Base-by-base conservation (phyloP, 2,113 vertebrate species). In the Saimiri boliviensis region DNA sequence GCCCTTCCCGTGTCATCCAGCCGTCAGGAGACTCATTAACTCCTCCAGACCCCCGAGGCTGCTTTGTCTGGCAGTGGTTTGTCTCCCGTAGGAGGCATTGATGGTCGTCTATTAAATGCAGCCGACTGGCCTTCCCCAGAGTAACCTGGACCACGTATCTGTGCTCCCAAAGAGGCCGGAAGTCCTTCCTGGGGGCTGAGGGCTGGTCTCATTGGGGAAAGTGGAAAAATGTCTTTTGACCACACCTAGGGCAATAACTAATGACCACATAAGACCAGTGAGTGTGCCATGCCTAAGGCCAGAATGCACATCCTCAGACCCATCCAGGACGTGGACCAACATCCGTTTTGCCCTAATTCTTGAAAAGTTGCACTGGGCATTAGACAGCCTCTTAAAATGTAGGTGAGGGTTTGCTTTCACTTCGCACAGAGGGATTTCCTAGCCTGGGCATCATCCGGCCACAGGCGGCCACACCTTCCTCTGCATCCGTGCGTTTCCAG, bases 401-500 rank as follows among this genome's bases (percentile, higher is more conserved):
- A 3, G 25, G 27, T 13, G 47, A 20, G 84, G 37, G 19, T 27
- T 37, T 42, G 47, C 76, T 30, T 27, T 42, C 35, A 11, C 63
- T 30, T 8, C 6, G 2, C 1, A 27, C 25, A 5, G 25, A 9
- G 35, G 35, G 12, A 2, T 21, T 30, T 23, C 40, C 35, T 17
- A 9, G 47, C 37, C 25, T 0, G 3, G 88, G 6, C 37, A 27
- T 11, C 4, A 4, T 3, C 1, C 3, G 68, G 30, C 49, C 47
- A 0, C 0, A 0, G 16, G 27, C 17, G 0, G 52, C 30, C 1
- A 3, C 11, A 3, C 32, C 11, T 2, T 19, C 40, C 85, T 30
- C n/a, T 3, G 56, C 84, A 42, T 4, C 16, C 0, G 1, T 0
- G 12, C 5, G 8, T 13, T 21, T n/a, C 63, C 21, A 6, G 80